Percentiles rank a stretch among this genome's conserved stretches.
These are phyloP conservation scores for Clarias pachynema DNA, from an alignment of 2,797 vertebrate genomes.

Conservation along the genomic window DNA sequence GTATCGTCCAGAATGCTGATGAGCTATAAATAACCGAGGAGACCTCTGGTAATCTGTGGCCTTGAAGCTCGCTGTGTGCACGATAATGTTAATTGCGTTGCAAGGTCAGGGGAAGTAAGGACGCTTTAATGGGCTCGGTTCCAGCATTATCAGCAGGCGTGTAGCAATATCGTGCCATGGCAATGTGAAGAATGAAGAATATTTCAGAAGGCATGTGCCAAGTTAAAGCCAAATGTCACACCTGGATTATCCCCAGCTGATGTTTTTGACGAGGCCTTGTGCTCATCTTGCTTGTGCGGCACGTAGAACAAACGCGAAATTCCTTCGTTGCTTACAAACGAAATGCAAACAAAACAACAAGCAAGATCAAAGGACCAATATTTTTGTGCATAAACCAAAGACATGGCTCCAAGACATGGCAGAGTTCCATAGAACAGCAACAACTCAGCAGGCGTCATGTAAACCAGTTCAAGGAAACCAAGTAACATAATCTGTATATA, in stretches of 20 bases:
- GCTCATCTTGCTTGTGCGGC: background rate
- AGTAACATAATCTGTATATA: too few relatives aligned
- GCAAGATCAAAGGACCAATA: conserved; percentile 10
- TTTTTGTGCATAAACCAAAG: background rate
- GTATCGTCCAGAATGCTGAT: conserved; percentile 23
- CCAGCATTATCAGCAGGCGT: conserved; percentile 33
- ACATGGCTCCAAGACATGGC: background rate
- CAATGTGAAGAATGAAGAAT: conserved; percentile 33
- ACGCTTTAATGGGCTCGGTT: conserved; percentile 33
- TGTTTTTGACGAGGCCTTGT: background rate
- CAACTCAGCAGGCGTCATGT: background rate
- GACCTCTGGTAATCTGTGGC: conserved; percentile 28
- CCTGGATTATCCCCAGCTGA: conserved; percentile 36
- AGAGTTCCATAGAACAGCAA: background rate
- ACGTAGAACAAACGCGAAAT: conserved; percentile 7
- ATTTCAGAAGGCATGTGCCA: conserved; percentile 41
- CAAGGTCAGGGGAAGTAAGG: conserved; percentile 50
- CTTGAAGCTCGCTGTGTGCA: conserved; percentile 30
- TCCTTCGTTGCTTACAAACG: background rate
- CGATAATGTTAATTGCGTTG: conserved; percentile 44
- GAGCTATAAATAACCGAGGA: conserved; percentile 25
- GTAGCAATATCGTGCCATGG: conserved; percentile 13
- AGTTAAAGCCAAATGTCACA: conserved; percentile 43
- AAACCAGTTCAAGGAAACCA: background rate
- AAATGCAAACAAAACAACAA: conserved; percentile 36